A percentile compares a stretch with the other conserved stretches of the same genome.
phyloP scores from a whole-genome alignment of 1,140 invertebrate genomes.

The Periplaneta americana region DNA sequence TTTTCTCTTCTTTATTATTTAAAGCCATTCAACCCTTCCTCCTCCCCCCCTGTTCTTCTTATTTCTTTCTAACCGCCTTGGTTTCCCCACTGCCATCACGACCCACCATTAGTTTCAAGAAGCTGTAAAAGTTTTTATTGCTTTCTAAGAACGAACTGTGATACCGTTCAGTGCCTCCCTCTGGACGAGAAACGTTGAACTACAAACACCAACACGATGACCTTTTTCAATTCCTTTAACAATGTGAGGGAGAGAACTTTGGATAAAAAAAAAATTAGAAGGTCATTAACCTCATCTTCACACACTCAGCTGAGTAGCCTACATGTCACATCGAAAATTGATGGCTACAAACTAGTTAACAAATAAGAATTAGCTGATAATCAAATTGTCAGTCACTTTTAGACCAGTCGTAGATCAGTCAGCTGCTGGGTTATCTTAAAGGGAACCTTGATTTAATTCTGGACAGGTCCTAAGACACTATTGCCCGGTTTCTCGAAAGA shows the following conservation, averaged over 20 bases:
- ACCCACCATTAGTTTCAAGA: not conserved
- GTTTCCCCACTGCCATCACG: not conserved
- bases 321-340: not conserved
- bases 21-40: not conserved
- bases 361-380: no score
- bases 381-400: no score
- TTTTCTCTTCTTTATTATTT: not conserved
- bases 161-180: not conserved
- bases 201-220: not conserved
- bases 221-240: not conserved
- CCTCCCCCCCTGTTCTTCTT: not conserved
- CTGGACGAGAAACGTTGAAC: not conserved
- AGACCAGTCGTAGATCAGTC: no score
- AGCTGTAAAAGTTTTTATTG: not conserved
- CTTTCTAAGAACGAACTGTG: not conserved
- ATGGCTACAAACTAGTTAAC: not conserved
- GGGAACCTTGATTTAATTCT: no score
- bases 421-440: no score
- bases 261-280: not conserved
- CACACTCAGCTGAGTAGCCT: not conserved
- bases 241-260: not conserved
- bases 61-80: not conserved
- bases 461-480: no score
- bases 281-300: not conserved
- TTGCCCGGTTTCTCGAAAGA: no score